These are phyloP conservation scores for Marasmarcha lunaedactyla DNA, from an alignment of 2,888 invertebrate genomes.

Conservation along the genomic window DNA sequence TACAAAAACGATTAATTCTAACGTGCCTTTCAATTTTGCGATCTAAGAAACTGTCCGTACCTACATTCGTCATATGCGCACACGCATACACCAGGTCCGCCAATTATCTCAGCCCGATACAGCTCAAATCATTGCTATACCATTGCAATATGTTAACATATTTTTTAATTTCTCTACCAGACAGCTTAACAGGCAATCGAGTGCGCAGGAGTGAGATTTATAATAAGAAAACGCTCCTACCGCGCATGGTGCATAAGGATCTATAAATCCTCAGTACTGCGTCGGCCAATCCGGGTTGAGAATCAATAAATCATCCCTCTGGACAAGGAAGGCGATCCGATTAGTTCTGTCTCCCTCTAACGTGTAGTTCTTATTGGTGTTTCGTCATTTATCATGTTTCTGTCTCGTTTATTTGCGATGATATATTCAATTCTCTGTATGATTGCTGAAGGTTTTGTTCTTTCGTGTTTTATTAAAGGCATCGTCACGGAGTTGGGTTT, in stretches of 20 bases:
- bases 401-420: conserved; percentile 63
- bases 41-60: no score
- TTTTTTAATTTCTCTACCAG: conserved; percentile 57
- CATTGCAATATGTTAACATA: conserved; percentile 60
- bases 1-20: no score
- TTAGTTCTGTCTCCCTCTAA: conserved; percentile 45
- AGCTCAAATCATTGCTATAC: conserved; percentile 24
- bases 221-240: conserved; percentile 69
- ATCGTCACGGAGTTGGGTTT: conserved; percentile 60
- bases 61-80: conserved; percentile 26
- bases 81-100: conserved; percentile 39
- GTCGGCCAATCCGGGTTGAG: conserved; percentile 69
- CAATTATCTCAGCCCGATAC: conserved; percentile 39
- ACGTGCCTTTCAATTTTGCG: no score
- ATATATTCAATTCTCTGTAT: conserved; percentile 71
- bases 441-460: conserved; percentile 67
- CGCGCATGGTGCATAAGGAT: conserved; percentile 63
- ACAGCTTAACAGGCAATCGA: conserved; percentile 56
- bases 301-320: conserved; percentile 66
- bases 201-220: conserved; percentile 66
- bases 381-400: conserved; percentile 64
- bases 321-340: conserved; percentile 52
- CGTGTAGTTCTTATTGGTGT: conserved; percentile 30
- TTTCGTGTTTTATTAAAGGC: conserved; percentile 60
- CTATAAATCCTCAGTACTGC: conserved; percentile 67